phyloP scores from a whole-genome alignment of 92 coral and sea anemone genomes.

The Actinostola sp. region DNA sequence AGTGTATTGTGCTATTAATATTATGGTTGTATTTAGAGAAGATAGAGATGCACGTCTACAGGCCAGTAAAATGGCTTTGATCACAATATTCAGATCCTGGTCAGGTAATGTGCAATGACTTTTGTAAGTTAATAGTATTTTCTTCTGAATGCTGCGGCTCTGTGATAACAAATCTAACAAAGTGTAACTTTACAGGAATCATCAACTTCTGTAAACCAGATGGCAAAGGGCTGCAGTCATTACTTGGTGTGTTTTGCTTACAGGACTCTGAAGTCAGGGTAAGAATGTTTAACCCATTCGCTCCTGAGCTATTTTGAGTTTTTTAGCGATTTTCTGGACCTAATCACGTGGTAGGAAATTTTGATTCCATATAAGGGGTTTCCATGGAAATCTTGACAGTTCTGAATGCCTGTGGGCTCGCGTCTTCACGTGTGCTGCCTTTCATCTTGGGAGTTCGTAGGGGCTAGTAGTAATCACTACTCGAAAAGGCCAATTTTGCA shows the following conservation, averaged over 20 bases:
- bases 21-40: constrained; percentile 68
- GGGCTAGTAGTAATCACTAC: too few species aligned
- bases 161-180: not conserved
- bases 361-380: too few species aligned
- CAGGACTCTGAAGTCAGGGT: constrained; percentile 92
- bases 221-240: constrained; percentile 94
- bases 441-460: too few species aligned
- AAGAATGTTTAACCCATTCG: too few species aligned
- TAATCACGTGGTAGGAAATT: too few species aligned
- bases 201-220: constrained; percentile 93
- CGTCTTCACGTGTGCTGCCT: too few species aligned
- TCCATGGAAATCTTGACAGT: too few species aligned
- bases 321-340: too few species aligned
- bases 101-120: constrained; percentile 54
- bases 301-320: too few species aligned
- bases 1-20: constrained; percentile 5
- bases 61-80: constrained; percentile 94
- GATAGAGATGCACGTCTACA: constrained; percentile 77
- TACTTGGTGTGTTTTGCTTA: constrained; percentile 91
- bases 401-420: too few species aligned
- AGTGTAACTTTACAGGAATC: constrained; percentile 50
- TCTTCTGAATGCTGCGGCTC: not conserved
- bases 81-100: constrained; percentile 89
- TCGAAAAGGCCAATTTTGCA: too few species aligned
- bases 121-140: not conserved